Evolutionary conservation across 2,797 vertebrate genomes (phyloP), one percentile per base, ranked within the genome.

Genomic region (Threskiornis aethiopicus): DNA sequence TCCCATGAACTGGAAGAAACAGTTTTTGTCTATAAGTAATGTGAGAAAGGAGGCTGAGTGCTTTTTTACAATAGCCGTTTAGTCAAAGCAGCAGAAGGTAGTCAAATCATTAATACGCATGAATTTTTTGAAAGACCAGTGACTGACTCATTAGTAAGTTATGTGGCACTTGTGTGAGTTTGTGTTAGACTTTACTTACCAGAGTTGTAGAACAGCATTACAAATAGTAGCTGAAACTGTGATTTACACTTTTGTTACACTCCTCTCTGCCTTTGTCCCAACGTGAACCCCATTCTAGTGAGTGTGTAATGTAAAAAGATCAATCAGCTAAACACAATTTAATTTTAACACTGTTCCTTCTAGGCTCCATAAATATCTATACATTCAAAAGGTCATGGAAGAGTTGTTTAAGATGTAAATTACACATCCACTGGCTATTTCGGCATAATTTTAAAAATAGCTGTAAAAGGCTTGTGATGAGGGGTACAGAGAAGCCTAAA

Each of bases 311-410:
- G 54, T 72, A 73, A 94, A 94, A 84, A 85, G 54, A 71, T 86
- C 44, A 69, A 82, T 87, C 69, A 81, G 41, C 46, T 59, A 73
- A 97, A 88, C 61, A 66, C 9, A 87, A 80, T 91, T 77, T 79
- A 82, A 95, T 96, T 97, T 97, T 96, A 94, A 95, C 62, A 83
- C 78, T 69, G 80, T 78, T 96, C 19, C 58, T 94, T 94, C 84
- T 61, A 75, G 67, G 49, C 49, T 91, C 61, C 67, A 80, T 76
- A 81, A 71, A 92, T 86, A 78, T 49, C 24, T 39, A 47, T 52
- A 89, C 5, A 83, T 95, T 82, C 49, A 90, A 33, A 88, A 95
- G 88, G 35, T 95, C 79, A 47, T 13, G 29, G 51, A 89, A 92
- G 24, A 6, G 31, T 95, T 97, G 64, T 83, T 96, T 82, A 87